Evolutionary conservation across 2,797 vertebrate genomes (phyloP).

Genomic region (Girardinus metallicus): DNA sequence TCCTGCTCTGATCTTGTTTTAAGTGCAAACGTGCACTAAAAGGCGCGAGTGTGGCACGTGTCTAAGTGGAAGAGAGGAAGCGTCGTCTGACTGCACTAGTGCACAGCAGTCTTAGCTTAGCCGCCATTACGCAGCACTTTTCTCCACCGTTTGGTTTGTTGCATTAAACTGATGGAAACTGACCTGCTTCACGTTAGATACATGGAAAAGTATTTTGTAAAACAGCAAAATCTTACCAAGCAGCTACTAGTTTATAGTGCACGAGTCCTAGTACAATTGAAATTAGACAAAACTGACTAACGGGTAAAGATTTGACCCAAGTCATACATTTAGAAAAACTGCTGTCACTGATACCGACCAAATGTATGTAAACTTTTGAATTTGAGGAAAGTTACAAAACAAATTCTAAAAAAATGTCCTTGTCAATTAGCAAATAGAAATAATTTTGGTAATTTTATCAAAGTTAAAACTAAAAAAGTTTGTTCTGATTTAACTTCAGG

Average conservation of each 20-base stretch:
- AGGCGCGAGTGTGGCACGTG: background rate
- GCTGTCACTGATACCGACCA: too few relatives aligned
- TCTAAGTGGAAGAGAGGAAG: constrained; percentile 38
- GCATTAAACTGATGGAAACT: constrained; percentile 13
- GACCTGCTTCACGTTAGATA: constrained; percentile 3
- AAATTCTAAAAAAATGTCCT: too few relatives aligned
- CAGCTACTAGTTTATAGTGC: background rate
- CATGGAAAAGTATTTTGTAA: background rate
- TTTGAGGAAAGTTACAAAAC: too few relatives aligned
- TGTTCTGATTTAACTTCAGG: too few relatives aligned
- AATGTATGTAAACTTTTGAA: too few relatives aligned
- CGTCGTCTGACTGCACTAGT: constrained; percentile 45
- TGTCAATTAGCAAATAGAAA: too few relatives aligned
- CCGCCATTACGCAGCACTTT: constrained; percentile 28
- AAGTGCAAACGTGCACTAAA: constrained; percentile 15
- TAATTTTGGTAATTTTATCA: too few relatives aligned
- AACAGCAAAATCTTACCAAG: background rate
- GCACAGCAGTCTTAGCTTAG: constrained; percentile 17
- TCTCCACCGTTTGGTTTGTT: background rate
- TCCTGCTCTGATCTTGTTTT: constrained; percentile 15
- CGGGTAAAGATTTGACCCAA: too few relatives aligned
- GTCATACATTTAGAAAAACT: too few relatives aligned
- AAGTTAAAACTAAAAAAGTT: too few relatives aligned
- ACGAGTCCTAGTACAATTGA: too few relatives aligned
- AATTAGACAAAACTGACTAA: too few relatives aligned